Conservation (phyloP, 53 echinoderm and acorn worm species). For the Henricia sp. region DNA sequence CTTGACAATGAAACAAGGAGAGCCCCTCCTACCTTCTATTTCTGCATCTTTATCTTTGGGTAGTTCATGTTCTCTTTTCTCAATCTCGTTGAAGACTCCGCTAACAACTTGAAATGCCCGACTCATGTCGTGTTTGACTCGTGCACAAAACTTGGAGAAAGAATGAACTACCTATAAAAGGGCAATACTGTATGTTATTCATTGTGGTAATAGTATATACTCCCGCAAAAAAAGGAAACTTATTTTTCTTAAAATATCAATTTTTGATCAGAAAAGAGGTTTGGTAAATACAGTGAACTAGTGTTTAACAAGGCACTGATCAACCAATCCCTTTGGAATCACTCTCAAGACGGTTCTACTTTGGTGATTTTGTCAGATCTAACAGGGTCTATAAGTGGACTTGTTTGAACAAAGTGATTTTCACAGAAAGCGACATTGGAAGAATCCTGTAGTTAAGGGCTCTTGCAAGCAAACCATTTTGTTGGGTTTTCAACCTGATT, state of each 20-base stretch:
- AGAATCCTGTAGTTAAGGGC: too few relatives aligned
- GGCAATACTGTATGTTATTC: neutral
- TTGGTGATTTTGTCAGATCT: too few relatives aligned
- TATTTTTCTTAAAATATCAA: too few relatives aligned
- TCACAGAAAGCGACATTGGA: too few relatives aligned
- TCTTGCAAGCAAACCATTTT: too few relatives aligned
- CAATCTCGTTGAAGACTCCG: neutral
- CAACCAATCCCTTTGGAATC: too few relatives aligned
- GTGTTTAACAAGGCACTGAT: too few relatives aligned
- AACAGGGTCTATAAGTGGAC: too few relatives aligned
- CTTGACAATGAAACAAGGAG: neutral
- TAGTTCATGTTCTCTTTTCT: neutral
- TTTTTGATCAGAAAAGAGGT: too few relatives aligned
- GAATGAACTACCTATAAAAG: constrained; percentile 42
- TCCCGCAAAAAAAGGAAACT: neutral
- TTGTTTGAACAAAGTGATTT: too few relatives aligned
- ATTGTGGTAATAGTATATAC: neutral
- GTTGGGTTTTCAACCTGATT: too few relatives aligned
- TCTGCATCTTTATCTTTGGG: constrained; percentile 5
- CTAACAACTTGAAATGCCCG: constrained; percentile 32
- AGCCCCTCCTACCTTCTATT: constrained; percentile 1
- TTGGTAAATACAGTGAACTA: neutral
- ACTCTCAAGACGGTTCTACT: too few relatives aligned
- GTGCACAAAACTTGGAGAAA: constrained; percentile 51
- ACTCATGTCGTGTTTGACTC: constrained; percentile 25